A percentile compares a stretch with the other conserved stretches of the same genome.
These are phyloP conservation scores for Bugula neritina DNA, from an alignment of 2,888 invertebrate species.

Conservation along the genomic window DNA sequence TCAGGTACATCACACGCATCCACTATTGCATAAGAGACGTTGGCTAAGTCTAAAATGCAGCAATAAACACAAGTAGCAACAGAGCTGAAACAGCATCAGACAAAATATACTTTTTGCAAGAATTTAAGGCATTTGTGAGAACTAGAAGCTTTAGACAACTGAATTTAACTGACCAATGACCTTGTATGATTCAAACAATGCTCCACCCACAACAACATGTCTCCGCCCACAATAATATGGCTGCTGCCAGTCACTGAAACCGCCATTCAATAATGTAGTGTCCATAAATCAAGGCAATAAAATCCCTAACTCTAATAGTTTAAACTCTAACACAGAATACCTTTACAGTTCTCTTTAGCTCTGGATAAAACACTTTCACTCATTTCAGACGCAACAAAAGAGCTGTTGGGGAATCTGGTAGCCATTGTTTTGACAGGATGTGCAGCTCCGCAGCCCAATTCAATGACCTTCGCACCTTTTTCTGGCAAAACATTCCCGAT, in stretches of 20 bases:
- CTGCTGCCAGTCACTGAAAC: too few species aligned
- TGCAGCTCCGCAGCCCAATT: slow-evolving; percentile 11
- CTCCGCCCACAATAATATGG: too few species aligned
- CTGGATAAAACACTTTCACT: neutral
- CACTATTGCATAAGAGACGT: neutral
- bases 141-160: too few species aligned
- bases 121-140: too few species aligned
- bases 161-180: too few species aligned
- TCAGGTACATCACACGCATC: neutral
- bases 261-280: too few species aligned
- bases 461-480: neutral
- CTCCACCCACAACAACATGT: too few species aligned
- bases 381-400: slow-evolving; percentile 10
- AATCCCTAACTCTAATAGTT: too few species aligned
- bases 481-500: neutral
- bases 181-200: too few species aligned
- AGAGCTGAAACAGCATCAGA: neutral
- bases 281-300: too few species aligned
- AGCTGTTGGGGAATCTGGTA: slow-evolving; percentile 9
- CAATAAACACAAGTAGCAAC: neutral
- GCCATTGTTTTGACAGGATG: slow-evolving; percentile 5
- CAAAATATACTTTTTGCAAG: too few species aligned
- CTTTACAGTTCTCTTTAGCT: slow-evolving; percentile 14
- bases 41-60: neutral
- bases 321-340: too few species aligned